phyloP scores from a whole-genome alignment of 2,888 invertebrate species.

The Ornithoptera alexandrae region DNA sequence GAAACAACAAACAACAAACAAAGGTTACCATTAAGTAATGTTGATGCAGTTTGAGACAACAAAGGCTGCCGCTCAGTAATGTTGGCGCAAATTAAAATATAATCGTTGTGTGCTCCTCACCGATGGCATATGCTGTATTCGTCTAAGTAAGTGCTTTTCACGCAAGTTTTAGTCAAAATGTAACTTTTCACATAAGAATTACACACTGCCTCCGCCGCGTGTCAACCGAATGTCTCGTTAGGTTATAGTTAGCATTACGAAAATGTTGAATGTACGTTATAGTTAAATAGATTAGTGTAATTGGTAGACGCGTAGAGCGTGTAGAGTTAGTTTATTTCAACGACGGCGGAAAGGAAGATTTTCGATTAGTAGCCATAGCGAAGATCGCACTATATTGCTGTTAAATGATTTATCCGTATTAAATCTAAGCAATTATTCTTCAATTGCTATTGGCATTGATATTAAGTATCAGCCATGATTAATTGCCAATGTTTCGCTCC shows the following conservation, averaged over 20 bases:
- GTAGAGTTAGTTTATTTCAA: conserved; percentile 32
- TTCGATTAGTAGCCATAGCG: too few species aligned
- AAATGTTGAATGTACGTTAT: conserved; percentile 41
- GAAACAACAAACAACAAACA: background rate
- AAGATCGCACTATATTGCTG: too few species aligned
- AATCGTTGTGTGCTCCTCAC: too few species aligned
- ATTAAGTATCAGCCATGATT: too few species aligned
- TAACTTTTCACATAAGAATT: conserved; percentile 20
- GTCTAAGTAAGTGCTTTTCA: conserved; percentile 20
- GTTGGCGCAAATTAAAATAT: background rate
- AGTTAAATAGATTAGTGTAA: conserved; percentile 42
- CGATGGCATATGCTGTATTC: conserved; percentile 2
- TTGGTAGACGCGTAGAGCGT: conserved; percentile 40
- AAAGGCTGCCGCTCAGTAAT: background rate
- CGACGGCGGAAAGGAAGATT: too few species aligned
- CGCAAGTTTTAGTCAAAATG: conserved; percentile 9
- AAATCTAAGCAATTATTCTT: too few species aligned
- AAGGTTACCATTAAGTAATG: background rate
- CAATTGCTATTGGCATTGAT: too few species aligned
- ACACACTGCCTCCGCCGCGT: conserved; percentile 35
- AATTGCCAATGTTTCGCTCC: too few species aligned
- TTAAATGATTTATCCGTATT: too few species aligned
- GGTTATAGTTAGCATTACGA: conserved; percentile 33
- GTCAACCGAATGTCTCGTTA: conserved; percentile 34
- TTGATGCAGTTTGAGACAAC: background rate